Conservation (phyloP, 2,797 vertebrate species). For the Galago senegalensis region DNA sequence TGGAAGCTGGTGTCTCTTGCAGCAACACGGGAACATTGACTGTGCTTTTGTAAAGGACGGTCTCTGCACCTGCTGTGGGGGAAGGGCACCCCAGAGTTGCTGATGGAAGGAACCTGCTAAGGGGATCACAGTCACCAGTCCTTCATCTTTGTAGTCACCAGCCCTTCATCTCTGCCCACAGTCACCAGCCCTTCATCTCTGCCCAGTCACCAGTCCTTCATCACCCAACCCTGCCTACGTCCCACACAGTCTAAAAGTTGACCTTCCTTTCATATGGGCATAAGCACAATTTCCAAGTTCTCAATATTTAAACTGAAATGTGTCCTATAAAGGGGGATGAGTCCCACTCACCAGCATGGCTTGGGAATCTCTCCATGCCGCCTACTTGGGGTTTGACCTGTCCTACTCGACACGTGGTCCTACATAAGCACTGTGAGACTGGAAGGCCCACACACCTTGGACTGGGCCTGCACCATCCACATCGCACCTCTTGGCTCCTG, state of each 20-base stretch:
- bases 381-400: accelerated
- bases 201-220: neutral
- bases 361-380: accelerated
- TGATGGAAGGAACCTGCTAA: neutral
- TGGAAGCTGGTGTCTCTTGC: conserved; percentile 63
- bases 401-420: no score
- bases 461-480: accelerated
- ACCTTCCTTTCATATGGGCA: neutral
- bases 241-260: neutral
- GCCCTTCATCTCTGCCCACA: no score
- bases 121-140: neutral
- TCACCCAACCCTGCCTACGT: neutral
- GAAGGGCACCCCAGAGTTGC: neutral
- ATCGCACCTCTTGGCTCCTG: accelerated
- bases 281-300: neutral
- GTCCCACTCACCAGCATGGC: accelerated
- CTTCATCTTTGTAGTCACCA: no score
- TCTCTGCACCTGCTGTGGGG: conserved; percentile 45
- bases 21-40: conserved; percentile 76
- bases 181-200: no score
- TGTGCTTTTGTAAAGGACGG: conserved; percentile 67
- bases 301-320: neutral
- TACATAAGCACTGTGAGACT: accelerated
- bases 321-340: neutral
- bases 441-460: accelerated